Conservation (phyloP, 2,888 invertebrate genomes). For the Epirrhoe tristata region DNA sequence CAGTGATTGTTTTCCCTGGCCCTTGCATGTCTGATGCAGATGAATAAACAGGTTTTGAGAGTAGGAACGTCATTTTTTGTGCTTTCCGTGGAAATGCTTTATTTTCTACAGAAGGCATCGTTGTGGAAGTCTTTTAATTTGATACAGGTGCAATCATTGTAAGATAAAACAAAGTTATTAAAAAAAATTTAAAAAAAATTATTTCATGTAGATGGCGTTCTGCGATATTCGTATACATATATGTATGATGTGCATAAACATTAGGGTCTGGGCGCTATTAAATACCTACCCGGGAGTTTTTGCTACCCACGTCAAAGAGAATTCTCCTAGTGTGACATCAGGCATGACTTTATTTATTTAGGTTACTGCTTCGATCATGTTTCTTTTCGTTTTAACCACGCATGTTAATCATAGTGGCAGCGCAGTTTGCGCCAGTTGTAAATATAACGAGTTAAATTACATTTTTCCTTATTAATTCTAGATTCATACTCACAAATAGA, state of each 20-base stretch:
- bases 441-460: background rate
- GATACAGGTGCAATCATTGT: background rate
- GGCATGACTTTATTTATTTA: background rate
- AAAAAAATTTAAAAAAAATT: too few relatives aligned
- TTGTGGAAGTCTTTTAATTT: background rate
- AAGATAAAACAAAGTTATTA: too few relatives aligned
- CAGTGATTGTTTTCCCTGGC: slow-evolving; percentile 1
- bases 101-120: background rate
- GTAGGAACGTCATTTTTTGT: background rate
- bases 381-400: background rate
- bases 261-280: background rate
- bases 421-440: background rate
- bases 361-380: background rate
- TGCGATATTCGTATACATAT: background rate
- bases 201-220: too few relatives aligned
- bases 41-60: background rate
- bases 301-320: background rate
- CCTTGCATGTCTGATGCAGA: slow-evolving; percentile 25
- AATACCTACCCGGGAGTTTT: background rate
- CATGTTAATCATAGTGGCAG: background rate
- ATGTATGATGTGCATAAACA: background rate
- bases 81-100: background rate
- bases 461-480: slow-evolving; percentile 5
- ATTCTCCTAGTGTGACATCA: background rate
- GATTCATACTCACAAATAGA: slow-evolving; percentile 32